Percentiles rank a stretch among this genome's conserved stretches.
phyloP scores from a whole-genome alignment of 2,797 vertebrate species.

The Melanotaenia pygmaea region DNA sequence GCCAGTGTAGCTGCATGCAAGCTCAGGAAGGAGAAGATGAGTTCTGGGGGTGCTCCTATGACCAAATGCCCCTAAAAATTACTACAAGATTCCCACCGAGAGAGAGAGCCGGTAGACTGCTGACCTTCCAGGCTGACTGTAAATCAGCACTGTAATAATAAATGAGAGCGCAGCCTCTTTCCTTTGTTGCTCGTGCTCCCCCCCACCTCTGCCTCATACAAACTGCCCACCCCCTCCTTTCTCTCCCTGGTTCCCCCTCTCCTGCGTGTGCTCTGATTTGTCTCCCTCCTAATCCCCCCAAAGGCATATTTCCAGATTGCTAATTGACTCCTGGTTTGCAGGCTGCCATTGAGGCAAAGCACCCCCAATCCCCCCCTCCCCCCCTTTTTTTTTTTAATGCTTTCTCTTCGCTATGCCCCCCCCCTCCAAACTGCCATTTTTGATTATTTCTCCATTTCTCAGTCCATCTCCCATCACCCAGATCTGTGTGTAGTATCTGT shows the following conservation, averaged over 20 bases:
- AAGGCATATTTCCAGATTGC: slow-evolving; percentile 78
- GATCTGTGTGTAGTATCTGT: slow-evolving; percentile 4
- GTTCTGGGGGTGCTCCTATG: slow-evolving; percentile 25
- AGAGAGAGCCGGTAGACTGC: slow-evolving; percentile 17
- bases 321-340: slow-evolving; percentile 80
- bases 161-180: slow-evolving; percentile 58
- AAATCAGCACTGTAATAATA: slow-evolving; percentile 73
- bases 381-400: neutral
- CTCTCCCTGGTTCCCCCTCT: slow-evolving; percentile 26
- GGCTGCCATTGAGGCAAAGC: slow-evolving; percentile 44
- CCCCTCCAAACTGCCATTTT: slow-evolving; percentile 15
- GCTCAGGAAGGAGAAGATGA: slow-evolving; percentile 25
- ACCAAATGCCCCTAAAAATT: slow-evolving; percentile 43
- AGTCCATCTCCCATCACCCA: slow-evolving; percentile 17
- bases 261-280: slow-evolving; percentile 59
- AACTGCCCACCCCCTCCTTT: slow-evolving; percentile 24
- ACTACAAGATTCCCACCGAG: slow-evolving; percentile 40
- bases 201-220: slow-evolving; percentile 35
- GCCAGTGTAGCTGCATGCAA: neutral
- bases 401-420: slow-evolving; percentile 13
- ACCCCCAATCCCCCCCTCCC: neutral
- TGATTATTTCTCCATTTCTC: slow-evolving; percentile 35
- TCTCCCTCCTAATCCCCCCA: slow-evolving; percentile 24
- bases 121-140: slow-evolving; percentile 66
- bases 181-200: slow-evolving; percentile 55